Conservation (phyloP, 92 coral and sea anemone species). For the Micromussa lordhowensis region DNA sequence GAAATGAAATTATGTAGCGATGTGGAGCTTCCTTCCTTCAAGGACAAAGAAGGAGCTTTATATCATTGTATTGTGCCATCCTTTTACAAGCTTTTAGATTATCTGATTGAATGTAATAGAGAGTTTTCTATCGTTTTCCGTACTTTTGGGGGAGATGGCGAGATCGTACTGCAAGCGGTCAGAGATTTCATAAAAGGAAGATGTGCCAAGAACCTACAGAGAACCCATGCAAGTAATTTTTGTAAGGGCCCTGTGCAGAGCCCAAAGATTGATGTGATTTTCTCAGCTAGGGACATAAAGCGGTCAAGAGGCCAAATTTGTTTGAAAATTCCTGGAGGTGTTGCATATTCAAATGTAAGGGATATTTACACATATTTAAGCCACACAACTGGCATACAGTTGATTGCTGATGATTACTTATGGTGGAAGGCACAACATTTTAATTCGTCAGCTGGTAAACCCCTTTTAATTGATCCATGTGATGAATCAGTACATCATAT, state of each 20-base stretch:
- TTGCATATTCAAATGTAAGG: constrained; percentile 1
- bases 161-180: constrained; percentile 57
- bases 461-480: constrained; percentile 65
- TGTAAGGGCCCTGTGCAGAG: not conserved
- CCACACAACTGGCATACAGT: constrained; percentile 64
- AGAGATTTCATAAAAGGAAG: constrained; percentile 9
- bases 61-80: constrained; percentile 80
- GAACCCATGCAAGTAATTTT: not conserved
- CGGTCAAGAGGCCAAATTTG: constrained; percentile 50
- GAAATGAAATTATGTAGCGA: constrained; percentile 2
- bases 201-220: not conserved
- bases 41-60: constrained; percentile 46
- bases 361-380: constrained; percentile 67
- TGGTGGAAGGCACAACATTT: constrained; percentile 76
- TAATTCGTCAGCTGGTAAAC: constrained; percentile 70
- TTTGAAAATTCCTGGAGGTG: constrained; percentile 45
- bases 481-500: constrained; percentile 79
- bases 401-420: constrained; percentile 69
- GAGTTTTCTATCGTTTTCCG: constrained; percentile 78
- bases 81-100: constrained; percentile 63
- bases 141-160: constrained; percentile 87
- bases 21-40: constrained; percentile 25
- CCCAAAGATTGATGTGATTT: constrained; percentile 21
- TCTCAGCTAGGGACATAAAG: constrained; percentile 55
- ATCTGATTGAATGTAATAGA: constrained; percentile 48